phyloP scores from a whole-genome alignment of 2,888 invertebrate genomes.

The Perdita meconis region DNA sequence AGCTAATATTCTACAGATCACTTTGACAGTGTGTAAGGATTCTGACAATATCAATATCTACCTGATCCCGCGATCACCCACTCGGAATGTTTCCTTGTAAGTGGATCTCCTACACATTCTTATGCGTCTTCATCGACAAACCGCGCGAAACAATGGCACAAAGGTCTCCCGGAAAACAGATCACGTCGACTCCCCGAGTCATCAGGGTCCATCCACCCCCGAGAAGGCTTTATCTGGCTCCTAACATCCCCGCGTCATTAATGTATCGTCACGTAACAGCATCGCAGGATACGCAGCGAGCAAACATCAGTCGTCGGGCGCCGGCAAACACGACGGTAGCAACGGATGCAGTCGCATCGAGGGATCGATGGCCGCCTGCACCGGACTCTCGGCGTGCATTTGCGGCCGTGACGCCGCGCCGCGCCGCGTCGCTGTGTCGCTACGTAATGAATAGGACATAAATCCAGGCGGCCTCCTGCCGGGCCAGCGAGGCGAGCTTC shows the following conservation, averaged over 20 bases:
- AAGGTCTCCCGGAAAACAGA: too few species aligned
- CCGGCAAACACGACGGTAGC: conserved; percentile 69
- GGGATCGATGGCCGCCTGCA: conserved; percentile 47
- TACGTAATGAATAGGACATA: conserved; percentile 79
- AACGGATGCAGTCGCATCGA: conserved; percentile 38
- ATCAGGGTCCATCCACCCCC: background rate
- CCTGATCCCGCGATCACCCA: too few species aligned
- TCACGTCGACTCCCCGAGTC: conserved; percentile 23
- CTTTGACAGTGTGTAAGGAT: too few species aligned
- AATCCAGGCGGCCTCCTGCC: conserved; percentile 71
- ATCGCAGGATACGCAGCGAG: conserved; percentile 43
- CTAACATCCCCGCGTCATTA: conserved; percentile 77
- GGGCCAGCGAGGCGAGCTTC: conserved; percentile 7
- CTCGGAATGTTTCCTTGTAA: too few species aligned
- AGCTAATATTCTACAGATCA: too few species aligned
- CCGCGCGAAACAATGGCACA: too few species aligned
- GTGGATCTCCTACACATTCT: too few species aligned
- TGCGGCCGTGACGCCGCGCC: conserved; percentile 65
- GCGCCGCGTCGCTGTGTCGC: conserved; percentile 63
- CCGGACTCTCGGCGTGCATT: conserved; percentile 66
- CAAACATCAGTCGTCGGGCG: conserved; percentile 60
- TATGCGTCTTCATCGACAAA: too few species aligned
- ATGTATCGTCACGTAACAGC: conserved; percentile 74
- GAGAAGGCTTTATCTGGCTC: conserved; percentile 53
- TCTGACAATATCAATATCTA: too few species aligned